Base-by-base conservation (phyloP, 2,797 vertebrate genomes). In the Prunella strophiata region DNA sequence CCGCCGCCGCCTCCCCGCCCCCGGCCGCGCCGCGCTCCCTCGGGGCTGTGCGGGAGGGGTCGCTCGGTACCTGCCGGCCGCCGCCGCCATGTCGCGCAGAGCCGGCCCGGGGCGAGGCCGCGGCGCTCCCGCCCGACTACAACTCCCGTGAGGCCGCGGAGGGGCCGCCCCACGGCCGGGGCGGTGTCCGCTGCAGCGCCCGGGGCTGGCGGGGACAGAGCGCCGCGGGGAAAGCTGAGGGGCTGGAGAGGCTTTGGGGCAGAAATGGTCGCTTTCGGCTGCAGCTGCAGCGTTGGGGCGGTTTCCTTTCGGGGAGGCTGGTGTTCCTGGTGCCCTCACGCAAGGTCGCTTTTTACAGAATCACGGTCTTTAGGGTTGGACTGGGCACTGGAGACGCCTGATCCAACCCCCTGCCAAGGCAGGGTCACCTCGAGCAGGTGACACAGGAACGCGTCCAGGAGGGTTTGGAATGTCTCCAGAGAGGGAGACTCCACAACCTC, bases 61-160 rank as follows among this genome's bases (percentile, higher is more conserved):
- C 30, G 22, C 72, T 17, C 78, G 5, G 55, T 96, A 96, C 97
- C 97, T 97, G 68, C 22, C 76, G 14, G 43, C 85, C 16, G 48
- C 54, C 29, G 91, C 93, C 94, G 95, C 97, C 97, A 94, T 94
- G 74, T 93, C 89, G 9, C 63, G 50, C 48, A 32, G 17, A 36
- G 27, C 13, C 34, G 50, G 71, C 55, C 57, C 51, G 54, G 30
- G 29, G 7, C 22, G 82, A 91, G 14, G 42, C 76, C 79, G 36
- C 59, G 45, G 72, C 48, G 5, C 79, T 79, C 30, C 78, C 36
- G 73, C 77, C 73, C 71, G 93, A 77, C 93, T 93, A 96, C 93
- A 93, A 54, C 77, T 96, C 96, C 97, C 96, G 71, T 88, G 90
- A 96, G 80, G 74, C 96, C 73, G 43, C 67, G 86, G 67, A 21